A percentile compares a stretch with the other conserved stretches of the same genome.
phyloP scores from a whole-genome alignment of 2,888 invertebrate genomes.

The Protonemura montana region DNA sequence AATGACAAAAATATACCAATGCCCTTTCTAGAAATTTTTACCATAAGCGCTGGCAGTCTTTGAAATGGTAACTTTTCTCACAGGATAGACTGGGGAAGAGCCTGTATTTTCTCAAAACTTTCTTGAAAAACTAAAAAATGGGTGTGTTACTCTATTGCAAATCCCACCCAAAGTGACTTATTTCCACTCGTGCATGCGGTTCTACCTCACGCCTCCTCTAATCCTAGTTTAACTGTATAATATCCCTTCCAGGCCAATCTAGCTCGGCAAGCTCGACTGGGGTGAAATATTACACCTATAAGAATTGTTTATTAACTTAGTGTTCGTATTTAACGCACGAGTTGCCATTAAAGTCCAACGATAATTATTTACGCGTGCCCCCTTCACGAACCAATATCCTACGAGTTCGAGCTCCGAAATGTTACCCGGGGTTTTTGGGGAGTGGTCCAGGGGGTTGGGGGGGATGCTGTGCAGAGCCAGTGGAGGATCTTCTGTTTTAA shows the following conservation, averaged over 20 bases:
- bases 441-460: neutral
- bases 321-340: conserved; percentile 27
- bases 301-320: conserved; percentile 38
- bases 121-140: no score
- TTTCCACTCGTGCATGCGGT: no score
- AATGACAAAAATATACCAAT: no score
- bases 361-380: conserved; percentile 20
- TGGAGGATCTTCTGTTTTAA: neutral
- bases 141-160: no score
- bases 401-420: neutral
- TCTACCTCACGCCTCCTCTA: neutral
- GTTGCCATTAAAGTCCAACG: conserved; percentile 20
- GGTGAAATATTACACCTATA: conserved; percentile 30
- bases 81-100: no score
- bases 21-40: no score
- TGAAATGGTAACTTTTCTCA: no score
- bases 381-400: conserved; percentile 16
- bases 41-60: no score
- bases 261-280: neutral
- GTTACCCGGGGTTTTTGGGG: neutral
- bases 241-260: neutral
- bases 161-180: no score
- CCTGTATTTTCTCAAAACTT: no score
- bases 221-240: neutral
- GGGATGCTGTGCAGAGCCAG: neutral